Percentiles rank a stretch among this genome's conserved stretches.
These are phyloP conservation scores for Coregonus suidteri DNA, from an alignment of 2,797 vertebrate species.

Conservation along the genomic window DNA sequence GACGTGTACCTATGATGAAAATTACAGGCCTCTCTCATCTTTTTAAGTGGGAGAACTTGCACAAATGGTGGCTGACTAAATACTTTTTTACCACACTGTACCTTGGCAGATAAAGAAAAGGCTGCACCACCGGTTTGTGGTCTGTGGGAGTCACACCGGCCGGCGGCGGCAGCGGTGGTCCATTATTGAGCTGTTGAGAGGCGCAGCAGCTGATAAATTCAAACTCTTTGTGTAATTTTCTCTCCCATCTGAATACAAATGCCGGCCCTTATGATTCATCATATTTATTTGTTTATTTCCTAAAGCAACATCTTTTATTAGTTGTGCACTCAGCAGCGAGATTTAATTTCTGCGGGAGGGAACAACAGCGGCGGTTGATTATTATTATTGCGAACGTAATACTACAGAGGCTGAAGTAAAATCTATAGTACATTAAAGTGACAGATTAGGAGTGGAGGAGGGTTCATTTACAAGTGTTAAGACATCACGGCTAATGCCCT, in stretches of 20 bases:
- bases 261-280: slow-evolving; percentile 93
- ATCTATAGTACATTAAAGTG: slow-evolving; percentile 99
- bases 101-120: not conserved
- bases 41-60: no score
- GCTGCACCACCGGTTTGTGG: not conserved
- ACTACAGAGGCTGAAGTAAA: slow-evolving; percentile 95
- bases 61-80: no score
- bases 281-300: slow-evolving; percentile 98
- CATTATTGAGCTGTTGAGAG: slow-evolving; percentile 88
- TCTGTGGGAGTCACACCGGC: slow-evolving; percentile 41
- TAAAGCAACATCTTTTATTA: slow-evolving; percentile 98
- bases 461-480: slow-evolving; percentile 99
- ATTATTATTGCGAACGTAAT: slow-evolving; percentile 98
- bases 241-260: slow-evolving; percentile 88
- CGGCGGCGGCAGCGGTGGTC: slow-evolving; percentile 57
- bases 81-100: no score
- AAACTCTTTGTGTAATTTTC: slow-evolving; percentile 93
- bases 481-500: slow-evolving; percentile 93
- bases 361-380: slow-evolving; percentile 95
- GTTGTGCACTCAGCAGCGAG: slow-evolving; percentile 93
- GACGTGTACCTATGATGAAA: no score
- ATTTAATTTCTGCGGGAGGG: slow-evolving; percentile 97
- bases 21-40: no score
- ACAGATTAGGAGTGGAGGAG: slow-evolving; percentile 93
- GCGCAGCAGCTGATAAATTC: slow-evolving; percentile 85